Evolutionary conservation across 2,113 vertebrate species (phyloP).

Genomic region (Microtus pennsylvanicus): DNA sequence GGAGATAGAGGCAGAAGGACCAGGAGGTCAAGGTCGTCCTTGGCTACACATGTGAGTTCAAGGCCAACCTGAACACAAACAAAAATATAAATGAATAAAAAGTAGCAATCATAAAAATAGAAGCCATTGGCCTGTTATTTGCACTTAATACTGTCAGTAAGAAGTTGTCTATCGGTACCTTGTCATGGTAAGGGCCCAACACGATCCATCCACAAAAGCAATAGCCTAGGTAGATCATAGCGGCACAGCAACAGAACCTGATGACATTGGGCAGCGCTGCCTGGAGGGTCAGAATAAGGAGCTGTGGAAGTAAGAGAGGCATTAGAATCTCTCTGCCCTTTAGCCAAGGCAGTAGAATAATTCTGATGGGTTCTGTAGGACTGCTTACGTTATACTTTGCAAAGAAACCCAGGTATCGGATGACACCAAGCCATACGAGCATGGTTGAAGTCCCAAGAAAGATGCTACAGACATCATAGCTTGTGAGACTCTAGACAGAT

Average conservation of each 20-base stretch:
- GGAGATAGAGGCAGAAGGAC: not conserved
- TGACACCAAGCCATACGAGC: constrained; percentile 96
- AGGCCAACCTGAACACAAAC: not conserved
- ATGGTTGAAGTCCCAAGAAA: constrained; percentile 95
- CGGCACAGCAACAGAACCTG: constrained; percentile 95
- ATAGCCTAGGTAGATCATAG: constrained; percentile 97
- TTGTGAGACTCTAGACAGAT: constrained; percentile 90
- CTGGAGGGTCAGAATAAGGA: constrained; percentile 92
- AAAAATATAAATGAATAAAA: not conserved
- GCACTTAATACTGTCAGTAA: not conserved
- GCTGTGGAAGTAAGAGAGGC: constrained; percentile 85
- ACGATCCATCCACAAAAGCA: constrained; percentile 99
- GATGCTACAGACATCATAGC: constrained; percentile 96
- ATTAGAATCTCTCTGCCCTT: constrained; percentile 61
- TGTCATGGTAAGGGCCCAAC: constrained; percentile 95
- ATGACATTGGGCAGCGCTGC: constrained; percentile 94
- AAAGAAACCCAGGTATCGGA: constrained; percentile 96
- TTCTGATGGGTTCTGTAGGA: constrained; percentile 63
- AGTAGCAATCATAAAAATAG: not conserved
- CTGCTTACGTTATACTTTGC: constrained; percentile 96
- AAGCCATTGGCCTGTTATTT: not conserved
- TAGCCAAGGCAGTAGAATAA: constrained; percentile 45
- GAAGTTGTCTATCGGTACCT: constrained; percentile 85
- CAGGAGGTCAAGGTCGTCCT: not conserved
- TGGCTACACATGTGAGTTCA: not conserved